Percentiles rank a stretch among this genome's conserved stretches.
Evolutionary conservation across 1,140 invertebrate genomes (phyloP).

Genomic region (Oncopodura yosiiana): DNA sequence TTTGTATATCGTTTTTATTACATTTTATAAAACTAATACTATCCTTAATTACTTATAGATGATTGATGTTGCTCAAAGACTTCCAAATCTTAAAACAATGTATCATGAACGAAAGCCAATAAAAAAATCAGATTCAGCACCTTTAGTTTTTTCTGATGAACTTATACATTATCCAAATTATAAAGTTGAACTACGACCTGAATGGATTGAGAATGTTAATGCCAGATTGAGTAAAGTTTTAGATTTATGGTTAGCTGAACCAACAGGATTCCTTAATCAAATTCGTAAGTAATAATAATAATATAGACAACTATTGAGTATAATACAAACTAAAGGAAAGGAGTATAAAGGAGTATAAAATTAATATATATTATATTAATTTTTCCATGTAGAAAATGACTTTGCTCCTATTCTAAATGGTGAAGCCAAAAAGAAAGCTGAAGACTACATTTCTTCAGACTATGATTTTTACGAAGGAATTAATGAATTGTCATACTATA

Average conservation of each 20-base stretch:
- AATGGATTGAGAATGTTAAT: constrained; percentile 16
- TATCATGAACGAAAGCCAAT: not conserved
- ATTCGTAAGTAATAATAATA: constrained; percentile 22
- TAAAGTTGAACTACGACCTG: constrained; percentile 5
- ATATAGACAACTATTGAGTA: no score
- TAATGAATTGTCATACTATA: constrained; percentile 22
- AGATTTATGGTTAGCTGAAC: constrained; percentile 17
- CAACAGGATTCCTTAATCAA: constrained; percentile 5
- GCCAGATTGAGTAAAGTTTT: constrained; percentile 14
- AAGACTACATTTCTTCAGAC: constrained; percentile 16
- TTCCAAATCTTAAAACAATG: constrained; percentile 14
- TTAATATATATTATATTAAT: not conserved
- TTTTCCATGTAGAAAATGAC: constrained; percentile 11
- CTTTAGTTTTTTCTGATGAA: not conserved
- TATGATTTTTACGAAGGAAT: constrained; percentile 27
- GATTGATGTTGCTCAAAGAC: constrained; percentile 11
- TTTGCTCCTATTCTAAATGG: constrained; percentile 26
- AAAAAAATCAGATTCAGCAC: not conserved
- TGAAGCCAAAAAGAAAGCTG: constrained; percentile 16
- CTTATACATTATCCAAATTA: not conserved
- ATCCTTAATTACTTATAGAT: constrained; percentile 4
- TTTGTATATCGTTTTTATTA: constrained; percentile 1
- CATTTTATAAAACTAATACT: constrained; percentile 5
- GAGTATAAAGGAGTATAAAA: not conserved
- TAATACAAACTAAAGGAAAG: not conserved